phyloP scores from a whole-genome alignment of 2,888 invertebrate genomes.

The Dasypolia templi region DNA sequence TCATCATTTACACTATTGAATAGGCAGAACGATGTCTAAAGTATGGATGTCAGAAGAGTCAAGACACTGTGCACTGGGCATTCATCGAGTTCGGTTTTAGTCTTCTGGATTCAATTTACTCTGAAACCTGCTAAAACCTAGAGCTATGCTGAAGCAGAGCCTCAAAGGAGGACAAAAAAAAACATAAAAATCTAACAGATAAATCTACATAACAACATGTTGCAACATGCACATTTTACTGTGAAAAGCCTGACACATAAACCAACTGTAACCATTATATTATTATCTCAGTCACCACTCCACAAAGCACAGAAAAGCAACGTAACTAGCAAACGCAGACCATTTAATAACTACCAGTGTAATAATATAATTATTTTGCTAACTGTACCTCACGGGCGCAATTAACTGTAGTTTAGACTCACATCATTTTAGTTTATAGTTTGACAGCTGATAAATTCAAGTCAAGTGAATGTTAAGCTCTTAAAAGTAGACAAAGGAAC shows the following conservation, averaged over 20 bases:
- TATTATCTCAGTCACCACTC: conserved; percentile 22
- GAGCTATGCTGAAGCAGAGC: no score
- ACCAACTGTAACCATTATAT: conserved; percentile 20
- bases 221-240: no score
- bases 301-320: conserved; percentile 32
- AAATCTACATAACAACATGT: not conserved
- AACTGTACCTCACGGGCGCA: conserved; percentile 36
- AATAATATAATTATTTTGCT: conserved; percentile 22
- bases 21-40: not conserved
- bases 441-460: not conserved
- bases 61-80: no score
- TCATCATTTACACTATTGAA: not conserved
- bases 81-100: no score
- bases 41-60: no score
- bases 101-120: no score
- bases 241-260: no score
- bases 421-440: conserved; percentile 1
- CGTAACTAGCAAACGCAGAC: conserved; percentile 3
- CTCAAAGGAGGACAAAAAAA: no score
- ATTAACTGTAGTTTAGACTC: conserved; percentile 11
- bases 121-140: no score
- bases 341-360: conserved; percentile 22
- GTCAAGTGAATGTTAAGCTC: not conserved
- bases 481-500: conserved; percentile 5
- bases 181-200: not conserved